phyloP scores from a whole-genome alignment of 1,140 invertebrate genomes.

The Pseudoatta argentina region DNA sequence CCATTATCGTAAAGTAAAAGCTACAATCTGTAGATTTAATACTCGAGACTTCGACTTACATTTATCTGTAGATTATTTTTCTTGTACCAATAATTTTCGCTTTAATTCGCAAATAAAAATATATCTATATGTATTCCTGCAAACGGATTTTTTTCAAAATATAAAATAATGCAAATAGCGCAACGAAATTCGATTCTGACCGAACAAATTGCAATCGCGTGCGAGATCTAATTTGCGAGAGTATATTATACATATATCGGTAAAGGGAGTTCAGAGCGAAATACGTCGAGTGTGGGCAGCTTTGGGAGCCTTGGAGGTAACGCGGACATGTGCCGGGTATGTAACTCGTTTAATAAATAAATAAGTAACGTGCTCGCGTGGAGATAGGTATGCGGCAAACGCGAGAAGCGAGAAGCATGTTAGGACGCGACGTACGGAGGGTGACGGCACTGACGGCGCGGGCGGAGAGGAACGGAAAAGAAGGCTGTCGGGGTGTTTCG shows the following conservation, averaged over 20 bases:
- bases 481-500: conserved; percentile 66
- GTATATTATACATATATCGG: not conserved
- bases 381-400: conserved; percentile 37
- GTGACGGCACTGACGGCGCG: not conserved
- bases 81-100: not conserved
- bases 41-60: not conserved
- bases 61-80: not conserved
- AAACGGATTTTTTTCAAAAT: not conserved
- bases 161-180: not conserved
- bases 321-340: conserved; percentile 4
- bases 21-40: not conserved
- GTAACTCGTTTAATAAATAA: conserved; percentile 52
- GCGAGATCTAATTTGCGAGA: conserved; percentile 1
- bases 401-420: conserved; percentile 44
- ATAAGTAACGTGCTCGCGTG: conserved; percentile 35
- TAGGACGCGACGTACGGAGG: conserved; percentile 52
- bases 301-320: not conserved
- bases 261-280: not conserved
- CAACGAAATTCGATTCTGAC: not conserved
- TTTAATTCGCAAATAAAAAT: not conserved
- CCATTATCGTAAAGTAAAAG: not conserved
- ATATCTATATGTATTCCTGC: not conserved
- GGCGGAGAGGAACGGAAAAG: not conserved
- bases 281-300: not conserved
- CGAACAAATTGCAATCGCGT: not conserved